Conservation (phyloP, 2,113 vertebrate genomes). For the Corythornis vintsioides region DNA sequence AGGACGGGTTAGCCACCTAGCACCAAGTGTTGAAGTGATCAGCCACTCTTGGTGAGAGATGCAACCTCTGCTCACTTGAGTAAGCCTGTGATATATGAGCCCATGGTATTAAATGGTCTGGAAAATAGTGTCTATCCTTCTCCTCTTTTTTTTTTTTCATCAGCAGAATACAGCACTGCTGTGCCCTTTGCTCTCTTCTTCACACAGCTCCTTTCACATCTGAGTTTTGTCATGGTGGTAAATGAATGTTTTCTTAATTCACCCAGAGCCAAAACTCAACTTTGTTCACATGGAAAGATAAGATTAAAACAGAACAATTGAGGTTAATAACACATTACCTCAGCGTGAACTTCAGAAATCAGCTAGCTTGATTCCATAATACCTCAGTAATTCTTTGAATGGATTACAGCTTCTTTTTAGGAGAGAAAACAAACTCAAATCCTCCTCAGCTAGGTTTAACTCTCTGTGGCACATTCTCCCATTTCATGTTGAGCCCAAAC, state of each 20-base stretch:
- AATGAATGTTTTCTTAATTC: constrained; percentile 28
- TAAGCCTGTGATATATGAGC: background rate
- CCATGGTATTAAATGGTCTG: background rate
- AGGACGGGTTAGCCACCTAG: rapidly evolving
- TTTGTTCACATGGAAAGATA: background rate
- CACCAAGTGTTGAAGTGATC: background rate
- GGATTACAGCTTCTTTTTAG: constrained; percentile 27
- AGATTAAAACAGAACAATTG: constrained; percentile 25
- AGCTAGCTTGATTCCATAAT: constrained; percentile 30
- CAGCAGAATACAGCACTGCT: background rate
- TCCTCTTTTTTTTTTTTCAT: background rate
- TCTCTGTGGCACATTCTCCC: background rate
- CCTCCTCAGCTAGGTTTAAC: background rate
- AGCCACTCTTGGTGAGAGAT: background rate
- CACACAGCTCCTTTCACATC: background rate
- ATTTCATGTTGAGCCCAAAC: background rate
- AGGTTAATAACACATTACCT: constrained; percentile 49
- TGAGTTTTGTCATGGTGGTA: background rate
- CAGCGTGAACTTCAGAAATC: constrained; percentile 17
- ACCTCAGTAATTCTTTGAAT: constrained; percentile 18
- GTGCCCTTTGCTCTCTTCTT: background rate
- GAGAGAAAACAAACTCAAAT: constrained; percentile 36
- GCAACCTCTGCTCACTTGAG: rapidly evolving
- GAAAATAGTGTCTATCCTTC: background rate
- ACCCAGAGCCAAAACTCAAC: background rate